Evolutionary conservation across 2,888 invertebrate genomes (phyloP).

Genomic region (Saturnia pavonia): DNA sequence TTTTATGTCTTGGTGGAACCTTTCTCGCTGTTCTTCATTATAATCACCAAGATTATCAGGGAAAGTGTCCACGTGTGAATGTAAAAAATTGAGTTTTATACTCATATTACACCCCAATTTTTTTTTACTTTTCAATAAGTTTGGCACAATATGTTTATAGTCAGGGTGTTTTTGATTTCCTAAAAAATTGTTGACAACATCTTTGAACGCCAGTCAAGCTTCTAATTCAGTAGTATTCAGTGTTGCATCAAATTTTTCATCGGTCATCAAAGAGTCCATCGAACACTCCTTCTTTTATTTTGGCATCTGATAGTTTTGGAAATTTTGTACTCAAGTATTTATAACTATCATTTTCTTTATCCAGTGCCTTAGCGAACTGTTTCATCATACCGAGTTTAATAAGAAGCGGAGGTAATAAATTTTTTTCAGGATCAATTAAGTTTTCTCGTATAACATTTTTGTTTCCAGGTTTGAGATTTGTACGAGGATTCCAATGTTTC

Average conservation of each 20-base stretch:
- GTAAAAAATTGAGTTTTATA: background rate
- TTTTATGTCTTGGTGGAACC: background rate
- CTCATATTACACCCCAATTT: background rate
- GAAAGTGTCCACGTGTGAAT: background rate
- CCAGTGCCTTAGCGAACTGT: too few species aligned
- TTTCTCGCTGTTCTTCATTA: background rate
- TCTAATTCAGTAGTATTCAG: too few species aligned
- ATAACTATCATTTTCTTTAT: too few species aligned
- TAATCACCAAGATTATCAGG: background rate
- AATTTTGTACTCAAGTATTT: too few species aligned
- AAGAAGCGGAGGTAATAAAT: background rate
- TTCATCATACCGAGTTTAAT: too few species aligned
- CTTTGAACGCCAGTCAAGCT: background rate
- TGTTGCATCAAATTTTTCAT: background rate
- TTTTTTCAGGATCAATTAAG: background rate
- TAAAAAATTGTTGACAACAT: background rate
- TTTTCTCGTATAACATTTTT: background rate
- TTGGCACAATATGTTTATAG: background rate
- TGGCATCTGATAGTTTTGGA: too few species aligned
- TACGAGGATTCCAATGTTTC: background rate
- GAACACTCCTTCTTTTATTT: background rate
- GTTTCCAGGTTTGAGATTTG: background rate
- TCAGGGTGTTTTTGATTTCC: background rate
- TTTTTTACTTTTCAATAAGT: background rate
- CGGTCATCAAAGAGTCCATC: background rate